These are phyloP conservation scores for Monopis laevigella DNA, from an alignment of 2,888 invertebrate genomes.

Conservation along the genomic window DNA sequence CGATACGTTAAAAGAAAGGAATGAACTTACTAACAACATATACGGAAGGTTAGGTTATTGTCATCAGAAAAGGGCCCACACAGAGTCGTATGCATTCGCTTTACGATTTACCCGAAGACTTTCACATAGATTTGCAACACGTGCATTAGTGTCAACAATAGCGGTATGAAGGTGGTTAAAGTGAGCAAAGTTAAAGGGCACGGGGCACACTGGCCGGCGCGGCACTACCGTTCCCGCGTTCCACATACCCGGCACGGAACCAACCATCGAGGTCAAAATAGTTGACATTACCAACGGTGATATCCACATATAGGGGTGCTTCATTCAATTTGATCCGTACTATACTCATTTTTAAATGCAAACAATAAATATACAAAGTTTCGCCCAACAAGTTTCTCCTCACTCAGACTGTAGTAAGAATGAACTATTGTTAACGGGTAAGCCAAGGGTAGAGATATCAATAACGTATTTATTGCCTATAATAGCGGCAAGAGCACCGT, in stretches of 20 bases:
- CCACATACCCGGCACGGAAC: slow-evolving; percentile 35
- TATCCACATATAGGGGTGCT: background rate
- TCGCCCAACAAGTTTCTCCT: background rate
- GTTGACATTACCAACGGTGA: slow-evolving; percentile 9
- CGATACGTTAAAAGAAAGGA: too few relatives aligned
- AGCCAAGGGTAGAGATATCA: background rate
- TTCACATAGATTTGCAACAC: slow-evolving; percentile 9
- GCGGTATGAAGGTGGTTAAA: slow-evolving; percentile 8
- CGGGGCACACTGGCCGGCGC: slow-evolving; percentile 35
- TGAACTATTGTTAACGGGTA: background rate
- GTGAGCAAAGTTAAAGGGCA: slow-evolving; percentile 16
- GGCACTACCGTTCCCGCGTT: slow-evolving; percentile 47
- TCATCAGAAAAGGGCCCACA: too few relatives aligned
- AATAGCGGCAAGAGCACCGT: slow-evolving; percentile 14
- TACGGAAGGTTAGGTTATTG: too few relatives aligned
- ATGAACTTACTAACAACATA: too few relatives aligned
- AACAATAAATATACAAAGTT: background rate
- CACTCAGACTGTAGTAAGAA: too few relatives aligned
- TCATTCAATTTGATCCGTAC: background rate
- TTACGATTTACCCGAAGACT: background rate
- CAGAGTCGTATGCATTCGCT: background rate
- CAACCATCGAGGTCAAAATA: slow-evolving; percentile 11
- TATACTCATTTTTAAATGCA: background rate
- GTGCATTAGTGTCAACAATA: slow-evolving; percentile 11
- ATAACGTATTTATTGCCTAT: slow-evolving; percentile 15